Conservation (phyloP, 37 sponge, comb jelly and placozoan species). For the Eunapius fragilis region DNA sequence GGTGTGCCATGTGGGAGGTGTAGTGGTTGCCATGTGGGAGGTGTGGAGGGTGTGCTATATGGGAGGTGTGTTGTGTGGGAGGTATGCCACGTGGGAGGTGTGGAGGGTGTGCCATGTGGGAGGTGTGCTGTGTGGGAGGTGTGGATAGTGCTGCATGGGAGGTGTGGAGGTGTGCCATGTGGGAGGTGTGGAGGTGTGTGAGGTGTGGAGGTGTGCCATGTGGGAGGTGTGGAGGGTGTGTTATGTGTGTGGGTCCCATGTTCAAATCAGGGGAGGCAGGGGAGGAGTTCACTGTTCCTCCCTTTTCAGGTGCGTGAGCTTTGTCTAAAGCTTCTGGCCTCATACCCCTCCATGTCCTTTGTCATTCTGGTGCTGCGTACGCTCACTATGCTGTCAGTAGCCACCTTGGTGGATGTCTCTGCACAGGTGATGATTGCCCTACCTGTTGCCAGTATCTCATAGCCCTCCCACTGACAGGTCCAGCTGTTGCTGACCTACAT, state of each 20-base stretch:
- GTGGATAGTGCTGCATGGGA: too few species aligned
- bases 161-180: too few species aligned
- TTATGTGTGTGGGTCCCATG: too few species aligned
- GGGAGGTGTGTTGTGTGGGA: not conserved
- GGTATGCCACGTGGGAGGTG: not conserved
- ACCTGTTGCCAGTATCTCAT: not conserved
- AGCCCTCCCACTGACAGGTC: slow-evolving; percentile 36
- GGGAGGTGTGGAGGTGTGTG: too few species aligned
- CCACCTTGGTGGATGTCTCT: slow-evolving; percentile 52
- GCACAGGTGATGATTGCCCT: slow-evolving; percentile 58
- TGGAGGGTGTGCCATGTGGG: not conserved
- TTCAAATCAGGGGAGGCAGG: too few species aligned
- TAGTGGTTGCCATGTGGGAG: not conserved
- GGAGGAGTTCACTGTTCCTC: too few species aligned
- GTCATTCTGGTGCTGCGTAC: slow-evolving; percentile 70
- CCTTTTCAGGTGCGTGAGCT: slow-evolving; percentile 78
- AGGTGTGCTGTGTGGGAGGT: too few species aligned
- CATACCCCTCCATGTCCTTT: slow-evolving; percentile 80
- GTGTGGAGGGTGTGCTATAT: not conserved
- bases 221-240: too few species aligned
- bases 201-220: too few species aligned
- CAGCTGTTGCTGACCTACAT: slow-evolving; percentile 58
- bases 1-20: not conserved
- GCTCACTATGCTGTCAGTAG: slow-evolving; percentile 69
- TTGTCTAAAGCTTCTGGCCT: slow-evolving; percentile 69